Percentiles rank a stretch among this genome's conserved stretches.
These are phyloP conservation scores for Cossypha caffra DNA, from an alignment of 2,797 vertebrate genomes.

Conservation along the genomic window DNA sequence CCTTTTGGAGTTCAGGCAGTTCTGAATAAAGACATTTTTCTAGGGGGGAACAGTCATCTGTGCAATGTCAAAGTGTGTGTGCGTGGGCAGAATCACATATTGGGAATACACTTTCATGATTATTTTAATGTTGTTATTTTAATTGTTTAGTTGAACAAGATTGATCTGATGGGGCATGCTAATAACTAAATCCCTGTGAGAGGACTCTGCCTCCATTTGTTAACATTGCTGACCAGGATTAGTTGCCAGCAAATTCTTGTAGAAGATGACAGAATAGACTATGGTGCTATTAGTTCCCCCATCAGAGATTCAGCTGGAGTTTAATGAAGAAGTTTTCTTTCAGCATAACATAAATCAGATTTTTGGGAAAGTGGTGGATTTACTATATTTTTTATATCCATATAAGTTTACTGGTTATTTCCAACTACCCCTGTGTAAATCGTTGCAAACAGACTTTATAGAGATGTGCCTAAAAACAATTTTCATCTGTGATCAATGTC, in stretches of 20 bases:
- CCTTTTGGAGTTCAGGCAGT: not conserved
- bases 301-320: not conserved
- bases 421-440: not conserved
- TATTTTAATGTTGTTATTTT: slow-evolving; percentile 37
- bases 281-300: not conserved
- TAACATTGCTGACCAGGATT: not conserved
- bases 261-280: not conserved
- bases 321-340: not conserved
- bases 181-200: slow-evolving; percentile 15
- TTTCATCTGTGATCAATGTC: not conserved
- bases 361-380: not conserved
- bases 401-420: not conserved
- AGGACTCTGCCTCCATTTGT: slow-evolving; percentile 4
- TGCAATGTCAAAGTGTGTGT: not conserved
- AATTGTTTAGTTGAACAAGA: slow-evolving; percentile 45
- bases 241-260: not conserved
- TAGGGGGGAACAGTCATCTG: not conserved
- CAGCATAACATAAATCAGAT: not conserved
- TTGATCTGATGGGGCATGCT: slow-evolving; percentile 1
- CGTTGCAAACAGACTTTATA: not conserved
- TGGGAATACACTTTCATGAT: not conserved
- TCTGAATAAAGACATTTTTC: not conserved
- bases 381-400: not conserved
- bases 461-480: not conserved
- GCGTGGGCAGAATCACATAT: not conserved